phyloP scores from a whole-genome alignment of 2,888 invertebrate species.

The Ormyrus labotus region DNA sequence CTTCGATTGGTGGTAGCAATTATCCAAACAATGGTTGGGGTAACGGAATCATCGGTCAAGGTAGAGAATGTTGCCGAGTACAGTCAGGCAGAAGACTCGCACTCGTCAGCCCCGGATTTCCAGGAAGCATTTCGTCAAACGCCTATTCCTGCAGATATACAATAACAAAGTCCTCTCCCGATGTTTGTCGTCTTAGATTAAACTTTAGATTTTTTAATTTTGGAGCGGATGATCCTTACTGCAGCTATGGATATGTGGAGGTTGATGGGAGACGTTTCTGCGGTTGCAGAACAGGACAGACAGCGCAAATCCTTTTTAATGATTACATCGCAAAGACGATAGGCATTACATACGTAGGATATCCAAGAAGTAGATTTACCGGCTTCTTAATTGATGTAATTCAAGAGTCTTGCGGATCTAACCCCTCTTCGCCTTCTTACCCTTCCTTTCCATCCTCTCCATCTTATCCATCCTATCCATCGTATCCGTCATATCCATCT shows the following conservation, averaged over 20 bases:
- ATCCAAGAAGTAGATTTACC: slow-evolving; percentile 70
- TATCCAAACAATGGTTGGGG: slow-evolving; percentile 38
- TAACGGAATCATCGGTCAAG: slow-evolving; percentile 23
- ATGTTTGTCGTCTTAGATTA: slow-evolving; percentile 78
- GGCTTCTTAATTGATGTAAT: slow-evolving; percentile 79
- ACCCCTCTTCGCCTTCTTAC: slow-evolving; percentile 26
- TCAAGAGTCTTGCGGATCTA: slow-evolving; percentile 78
- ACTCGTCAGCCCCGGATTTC: slow-evolving; percentile 79
- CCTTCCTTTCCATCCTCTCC: slow-evolving; percentile 6
- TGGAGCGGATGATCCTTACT: slow-evolving; percentile 73
- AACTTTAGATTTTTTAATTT: slow-evolving; percentile 78
- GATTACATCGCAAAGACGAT: slow-evolving; percentile 71
- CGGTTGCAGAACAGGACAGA: slow-evolving; percentile 78
- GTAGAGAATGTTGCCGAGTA: slow-evolving; percentile 63
- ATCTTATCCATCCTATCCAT: slow-evolving; percentile 30
- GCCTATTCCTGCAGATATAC: slow-evolving; percentile 75
- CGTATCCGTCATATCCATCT: slow-evolving; percentile 12
- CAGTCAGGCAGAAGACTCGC: slow-evolving; percentile 71
- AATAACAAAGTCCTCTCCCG: slow-evolving; percentile 76
- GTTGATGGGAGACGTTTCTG: slow-evolving; percentile 79
- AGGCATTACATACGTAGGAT: slow-evolving; percentile 75
- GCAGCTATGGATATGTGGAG: slow-evolving; percentile 77
- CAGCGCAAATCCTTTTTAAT: slow-evolving; percentile 67
- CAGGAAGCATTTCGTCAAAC: slow-evolving; percentile 64
- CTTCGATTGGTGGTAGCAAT: slow-evolving; percentile 22